These are phyloP conservation scores for Sycophila texana DNA, from an alignment of 2,888 invertebrate species.

Conservation along the genomic window DNA sequence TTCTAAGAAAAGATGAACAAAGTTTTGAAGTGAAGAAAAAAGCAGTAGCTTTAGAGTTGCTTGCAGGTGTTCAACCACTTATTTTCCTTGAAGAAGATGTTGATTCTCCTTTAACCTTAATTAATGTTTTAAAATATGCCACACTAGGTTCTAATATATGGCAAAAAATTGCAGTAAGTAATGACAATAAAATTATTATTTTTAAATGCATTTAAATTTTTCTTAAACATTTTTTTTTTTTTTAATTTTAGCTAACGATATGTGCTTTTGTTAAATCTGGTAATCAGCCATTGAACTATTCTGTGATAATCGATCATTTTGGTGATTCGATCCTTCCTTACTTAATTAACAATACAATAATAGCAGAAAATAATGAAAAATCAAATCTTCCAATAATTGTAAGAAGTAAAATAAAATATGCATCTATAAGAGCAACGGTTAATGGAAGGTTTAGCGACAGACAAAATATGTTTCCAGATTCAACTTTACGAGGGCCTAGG, in stretches of 20 bases:
- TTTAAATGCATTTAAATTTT: neutral
- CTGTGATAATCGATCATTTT: conserved; percentile 68
- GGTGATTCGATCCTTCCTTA: conserved; percentile 73
- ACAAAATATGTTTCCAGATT: conserved; percentile 71
- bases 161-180: conserved; percentile 71
- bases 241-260: conserved; percentile 65
- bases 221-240: neutral
- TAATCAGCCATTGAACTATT: conserved; percentile 63
- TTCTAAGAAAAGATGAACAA: conserved; percentile 67
- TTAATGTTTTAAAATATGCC: conserved; percentile 66
- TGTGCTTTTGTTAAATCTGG: conserved; percentile 70
- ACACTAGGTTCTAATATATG: conserved; percentile 70
- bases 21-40: conserved; percentile 65
- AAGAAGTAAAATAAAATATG: conserved; percentile 72
- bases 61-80: conserved; percentile 71
- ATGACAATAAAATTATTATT: neutral
- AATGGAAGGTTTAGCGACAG: conserved; percentile 65
- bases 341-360: conserved; percentile 57
- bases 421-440: conserved; percentile 63
- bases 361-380: conserved; percentile 46
- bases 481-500: conserved; percentile 69
- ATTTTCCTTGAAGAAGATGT: conserved; percentile 66
- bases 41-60: conserved; percentile 69
- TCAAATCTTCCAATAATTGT: conserved; percentile 69
- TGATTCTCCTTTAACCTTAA: conserved; percentile 65